Percentiles rank a stretch among this genome's conserved stretches.
phyloP scores from a whole-genome alignment of 2,888 invertebrate species.

The Amblyjoppa proteus region DNA sequence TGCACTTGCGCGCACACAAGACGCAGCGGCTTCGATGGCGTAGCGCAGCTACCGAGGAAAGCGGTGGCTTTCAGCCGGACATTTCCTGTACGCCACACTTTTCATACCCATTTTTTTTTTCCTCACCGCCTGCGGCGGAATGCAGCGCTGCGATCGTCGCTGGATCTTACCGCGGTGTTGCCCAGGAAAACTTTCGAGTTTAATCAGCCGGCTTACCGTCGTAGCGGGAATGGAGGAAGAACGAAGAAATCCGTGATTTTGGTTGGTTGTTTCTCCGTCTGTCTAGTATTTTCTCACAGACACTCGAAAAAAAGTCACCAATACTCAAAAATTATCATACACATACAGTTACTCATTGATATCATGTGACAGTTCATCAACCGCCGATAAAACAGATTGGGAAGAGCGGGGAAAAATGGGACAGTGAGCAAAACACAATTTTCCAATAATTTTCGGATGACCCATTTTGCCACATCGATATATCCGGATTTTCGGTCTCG shows the following conservation, averaged over 20 bases:
- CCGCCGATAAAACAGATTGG: too few species aligned
- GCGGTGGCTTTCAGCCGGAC: slow-evolving; percentile 50
- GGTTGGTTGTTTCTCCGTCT: background rate
- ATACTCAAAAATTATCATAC: too few species aligned
- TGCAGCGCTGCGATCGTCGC: slow-evolving; percentile 43
- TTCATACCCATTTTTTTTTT: slow-evolving; percentile 41
- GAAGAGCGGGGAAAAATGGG: too few species aligned
- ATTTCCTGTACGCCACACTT: slow-evolving; percentile 56
- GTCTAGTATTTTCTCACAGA: too few species aligned
- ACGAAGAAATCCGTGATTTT: background rate
- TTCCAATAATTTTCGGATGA: too few species aligned
- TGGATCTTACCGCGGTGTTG: slow-evolving; percentile 21
- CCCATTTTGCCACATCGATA: too few species aligned
- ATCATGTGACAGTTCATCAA: too few species aligned
- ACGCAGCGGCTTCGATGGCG: slow-evolving; percentile 10
- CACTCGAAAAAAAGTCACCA: too few species aligned
- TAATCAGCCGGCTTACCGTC: background rate
- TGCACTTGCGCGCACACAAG: slow-evolving; percentile 17
- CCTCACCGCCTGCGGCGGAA: slow-evolving; percentile 54
- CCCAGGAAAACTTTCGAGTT: slow-evolving; percentile 15
- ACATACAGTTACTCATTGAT: too few species aligned
- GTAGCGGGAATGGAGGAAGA: background rate
- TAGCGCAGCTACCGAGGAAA: slow-evolving; percentile 30
- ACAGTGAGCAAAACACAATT: too few species aligned
- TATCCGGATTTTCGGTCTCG: too few species aligned